Percentiles rank a stretch among this genome's conserved stretches.
Conservation (phyloP, 1,140 invertebrate species). For the Forficula auricularia region DNA sequence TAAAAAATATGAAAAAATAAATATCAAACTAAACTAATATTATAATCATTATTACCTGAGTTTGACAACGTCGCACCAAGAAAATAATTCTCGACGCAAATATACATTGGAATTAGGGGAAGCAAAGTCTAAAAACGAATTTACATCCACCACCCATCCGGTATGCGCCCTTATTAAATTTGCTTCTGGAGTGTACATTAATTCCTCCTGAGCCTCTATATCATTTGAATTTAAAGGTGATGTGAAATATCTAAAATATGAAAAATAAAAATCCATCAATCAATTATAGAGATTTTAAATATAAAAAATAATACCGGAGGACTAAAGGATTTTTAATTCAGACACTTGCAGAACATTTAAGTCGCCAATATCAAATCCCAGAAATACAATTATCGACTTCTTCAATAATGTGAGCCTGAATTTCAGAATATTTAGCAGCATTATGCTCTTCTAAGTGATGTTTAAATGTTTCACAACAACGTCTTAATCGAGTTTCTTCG, state of each 20-base stretch:
- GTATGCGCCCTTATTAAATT: constrained; percentile 87
- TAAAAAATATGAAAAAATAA: too few relatives aligned
- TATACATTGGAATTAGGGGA: constrained; percentile 67
- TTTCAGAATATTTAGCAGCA: constrained; percentile 37
- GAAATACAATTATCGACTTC: constrained; percentile 76
- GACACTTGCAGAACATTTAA: constrained; percentile 72
- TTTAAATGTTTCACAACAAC: constrained; percentile 53
- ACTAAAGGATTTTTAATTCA: constrained; percentile 64
- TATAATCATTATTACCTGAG: constrained; percentile 47
- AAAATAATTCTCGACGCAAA: constrained; percentile 79
- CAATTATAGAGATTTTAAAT: too few relatives aligned
- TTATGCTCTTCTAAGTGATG: constrained; percentile 58
- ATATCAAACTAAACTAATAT: too few relatives aligned
- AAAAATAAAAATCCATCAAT: too few relatives aligned
- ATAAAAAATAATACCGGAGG: too few relatives aligned
- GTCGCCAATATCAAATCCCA: constrained; percentile 60
- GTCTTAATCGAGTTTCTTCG: constrained; percentile 57
- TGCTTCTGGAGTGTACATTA: constrained; percentile 46
- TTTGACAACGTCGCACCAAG: constrained; percentile 97
- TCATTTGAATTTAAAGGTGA: constrained; percentile 30
- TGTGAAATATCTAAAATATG: constrained; percentile 51
- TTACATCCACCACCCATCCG: constrained; percentile 95
- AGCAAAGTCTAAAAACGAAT: constrained; percentile 92
- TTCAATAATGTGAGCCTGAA: constrained; percentile 53
- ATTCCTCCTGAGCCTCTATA: constrained; percentile 36